Evolutionary conservation across 2,797 vertebrate genomes (phyloP).

Genomic region (Pipistrellus pipistrellus): DNA sequence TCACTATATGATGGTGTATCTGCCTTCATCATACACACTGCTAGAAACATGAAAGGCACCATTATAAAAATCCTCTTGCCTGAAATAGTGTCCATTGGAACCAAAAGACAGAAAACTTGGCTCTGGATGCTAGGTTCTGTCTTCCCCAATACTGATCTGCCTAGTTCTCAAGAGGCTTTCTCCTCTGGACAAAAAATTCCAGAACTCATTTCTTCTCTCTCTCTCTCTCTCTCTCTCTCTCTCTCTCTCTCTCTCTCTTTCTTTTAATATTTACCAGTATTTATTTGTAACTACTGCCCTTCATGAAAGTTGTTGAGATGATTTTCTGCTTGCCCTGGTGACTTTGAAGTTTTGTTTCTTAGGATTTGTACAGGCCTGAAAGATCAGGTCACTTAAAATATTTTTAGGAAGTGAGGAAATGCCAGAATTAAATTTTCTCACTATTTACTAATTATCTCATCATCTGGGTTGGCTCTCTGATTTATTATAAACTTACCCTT

Average conservation of each 20-base stretch:
- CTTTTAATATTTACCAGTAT: not conserved
- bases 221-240: not conserved
- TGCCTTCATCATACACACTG: not conserved
- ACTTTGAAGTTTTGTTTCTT: not conserved
- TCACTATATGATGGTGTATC: not conserved
- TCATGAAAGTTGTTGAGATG: not conserved
- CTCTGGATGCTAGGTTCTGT: not conserved
- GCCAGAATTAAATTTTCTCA: not conserved
- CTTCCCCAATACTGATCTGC: not conserved
- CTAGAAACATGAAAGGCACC: accelerated
- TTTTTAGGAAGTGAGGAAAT: constrained; percentile 8
- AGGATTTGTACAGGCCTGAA: not conserved
- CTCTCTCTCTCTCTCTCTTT: not conserved
- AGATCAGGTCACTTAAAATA: not conserved
- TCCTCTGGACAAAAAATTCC: not conserved
- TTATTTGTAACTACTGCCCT: not conserved
- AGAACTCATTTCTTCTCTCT: not conserved
- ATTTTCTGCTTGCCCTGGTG: not conserved
- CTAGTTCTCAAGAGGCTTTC: not conserved
- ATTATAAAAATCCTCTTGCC: not conserved
- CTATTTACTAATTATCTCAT: not conserved
- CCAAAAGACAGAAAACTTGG: not conserved
- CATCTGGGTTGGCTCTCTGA: not conserved
- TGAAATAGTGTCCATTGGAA: not conserved
- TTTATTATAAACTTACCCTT: not conserved